These are phyloP conservation scores for Rhagoletis pomonella DNA, from an alignment of 1,140 invertebrate genomes.

Conservation along the genomic window DNA sequence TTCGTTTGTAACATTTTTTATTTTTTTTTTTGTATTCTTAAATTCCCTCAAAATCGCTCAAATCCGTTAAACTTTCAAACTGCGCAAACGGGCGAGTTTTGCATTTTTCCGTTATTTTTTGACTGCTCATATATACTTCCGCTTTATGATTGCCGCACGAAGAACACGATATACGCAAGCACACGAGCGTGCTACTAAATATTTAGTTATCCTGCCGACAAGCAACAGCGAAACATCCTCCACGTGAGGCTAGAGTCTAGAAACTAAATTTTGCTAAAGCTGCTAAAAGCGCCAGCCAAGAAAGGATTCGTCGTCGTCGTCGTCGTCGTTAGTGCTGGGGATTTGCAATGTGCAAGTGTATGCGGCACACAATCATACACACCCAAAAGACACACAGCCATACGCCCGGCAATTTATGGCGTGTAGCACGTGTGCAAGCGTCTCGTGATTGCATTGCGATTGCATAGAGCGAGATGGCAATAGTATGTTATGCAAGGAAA, in stretches of 20 bases:
- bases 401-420: neutral
- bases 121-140: neutral
- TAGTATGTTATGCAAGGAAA: conserved; percentile 37
- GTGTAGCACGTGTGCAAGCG: conserved; percentile 35
- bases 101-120: neutral
- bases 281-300: conserved; percentile 55
- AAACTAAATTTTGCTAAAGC: conserved; percentile 61
- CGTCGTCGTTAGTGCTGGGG: neutral
- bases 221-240: conserved; percentile 61
- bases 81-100: neutral
- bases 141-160: conserved; percentile 2
- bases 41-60: neutral
- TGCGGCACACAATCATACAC: neutral
- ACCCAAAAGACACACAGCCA: neutral
- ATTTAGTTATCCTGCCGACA: neutral
- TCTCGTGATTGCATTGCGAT: conserved; percentile 44
- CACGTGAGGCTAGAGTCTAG: conserved; percentile 70
- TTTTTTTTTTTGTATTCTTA: neutral
- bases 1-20: neutral
- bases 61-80: conserved; percentile 24
- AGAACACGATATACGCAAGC: neutral
- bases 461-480: conserved; percentile 42
- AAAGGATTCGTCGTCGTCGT: conserved; percentile 39
- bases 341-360: neutral
- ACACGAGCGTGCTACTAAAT: conserved; percentile 13